Conservation (phyloP, 2,888 invertebrate species). For the Heliconius hortense region DNA sequence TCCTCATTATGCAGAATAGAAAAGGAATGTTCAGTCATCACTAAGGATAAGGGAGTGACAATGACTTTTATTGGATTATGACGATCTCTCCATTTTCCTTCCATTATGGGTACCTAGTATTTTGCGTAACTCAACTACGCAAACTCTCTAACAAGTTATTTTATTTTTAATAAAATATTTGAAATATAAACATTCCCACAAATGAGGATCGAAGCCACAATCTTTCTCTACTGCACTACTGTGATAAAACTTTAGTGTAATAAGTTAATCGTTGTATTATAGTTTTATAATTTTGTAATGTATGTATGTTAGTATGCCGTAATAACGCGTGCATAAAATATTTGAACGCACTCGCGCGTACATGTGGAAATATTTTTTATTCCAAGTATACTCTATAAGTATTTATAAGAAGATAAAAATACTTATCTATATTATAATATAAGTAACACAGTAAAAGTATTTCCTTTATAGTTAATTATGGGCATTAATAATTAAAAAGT, state of each 20-base stretch:
- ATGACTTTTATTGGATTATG: too few relatives aligned
- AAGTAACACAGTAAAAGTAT: neutral
- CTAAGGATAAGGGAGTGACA: too few relatives aligned
- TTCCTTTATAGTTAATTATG: neutral
- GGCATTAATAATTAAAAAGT: neutral
- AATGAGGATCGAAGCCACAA: neutral
- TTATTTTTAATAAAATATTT: neutral
- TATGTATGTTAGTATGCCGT: neutral
- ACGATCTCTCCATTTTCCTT: too few relatives aligned
- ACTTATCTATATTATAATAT: neutral
- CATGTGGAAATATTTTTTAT: slow-evolving; percentile 9
- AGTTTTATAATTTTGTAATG: slow-evolving; percentile 8
- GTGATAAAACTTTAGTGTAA: neutral
- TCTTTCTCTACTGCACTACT: neutral
- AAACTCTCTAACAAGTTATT: neutral
- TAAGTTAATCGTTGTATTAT: neutral
- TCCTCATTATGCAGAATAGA: too few relatives aligned
- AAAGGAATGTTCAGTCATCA: too few relatives aligned
- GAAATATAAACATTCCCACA: neutral
- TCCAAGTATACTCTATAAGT: neutral
- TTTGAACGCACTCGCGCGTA: slow-evolving; percentile 17
- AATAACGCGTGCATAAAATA: slow-evolving; percentile 17
- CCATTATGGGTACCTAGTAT: neutral
- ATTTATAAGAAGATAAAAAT: slow-evolving; percentile 4
- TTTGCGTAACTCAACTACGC: neutral